Evolutionary conservation across 1,140 invertebrate genomes (phyloP).

Genomic region (Cryptotermes secundus): DNA sequence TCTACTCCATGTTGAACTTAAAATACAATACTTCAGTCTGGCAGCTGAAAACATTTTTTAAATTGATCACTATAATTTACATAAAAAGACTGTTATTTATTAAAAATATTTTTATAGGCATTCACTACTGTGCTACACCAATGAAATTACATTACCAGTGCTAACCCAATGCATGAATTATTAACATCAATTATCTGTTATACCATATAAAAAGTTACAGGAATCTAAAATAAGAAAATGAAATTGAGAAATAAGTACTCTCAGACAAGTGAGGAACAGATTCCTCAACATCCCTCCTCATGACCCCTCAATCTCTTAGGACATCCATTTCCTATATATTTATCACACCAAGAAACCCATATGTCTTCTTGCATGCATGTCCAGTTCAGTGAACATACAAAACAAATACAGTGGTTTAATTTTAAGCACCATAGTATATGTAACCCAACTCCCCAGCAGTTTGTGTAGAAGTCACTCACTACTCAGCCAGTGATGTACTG

Average conservation of each 20-base stretch:
- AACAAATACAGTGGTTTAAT: background rate
- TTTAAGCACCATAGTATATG: conserved; percentile 26
- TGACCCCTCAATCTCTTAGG: too few relatives aligned
- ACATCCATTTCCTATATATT: background rate
- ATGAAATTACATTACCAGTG: background rate
- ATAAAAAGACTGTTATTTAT: conserved; percentile 5
- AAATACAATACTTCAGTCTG: background rate
- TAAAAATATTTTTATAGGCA: background rate
- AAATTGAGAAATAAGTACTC: conserved; percentile 15
- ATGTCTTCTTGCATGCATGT: background rate
- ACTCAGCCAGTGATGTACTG: background rate
- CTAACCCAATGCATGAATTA: background rate
- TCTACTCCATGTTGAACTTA: background rate
- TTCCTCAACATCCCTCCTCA: background rate
- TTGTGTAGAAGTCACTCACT: conserved; percentile 26
- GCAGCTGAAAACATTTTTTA: background rate
- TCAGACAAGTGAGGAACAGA: background rate
- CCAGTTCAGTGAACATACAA: background rate
- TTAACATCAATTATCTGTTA: conserved; percentile 12
- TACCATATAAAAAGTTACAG: conserved; percentile 1
- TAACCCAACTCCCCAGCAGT: background rate
- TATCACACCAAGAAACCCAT: background rate
- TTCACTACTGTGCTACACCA: background rate
- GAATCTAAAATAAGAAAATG: background rate
- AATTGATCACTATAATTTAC: background rate